These are phyloP conservation scores for Pseudorhiza aurosa DNA, from an alignment of 30 jellyfish, hydroid and myxozoan species.

Conservation along the genomic window DNA sequence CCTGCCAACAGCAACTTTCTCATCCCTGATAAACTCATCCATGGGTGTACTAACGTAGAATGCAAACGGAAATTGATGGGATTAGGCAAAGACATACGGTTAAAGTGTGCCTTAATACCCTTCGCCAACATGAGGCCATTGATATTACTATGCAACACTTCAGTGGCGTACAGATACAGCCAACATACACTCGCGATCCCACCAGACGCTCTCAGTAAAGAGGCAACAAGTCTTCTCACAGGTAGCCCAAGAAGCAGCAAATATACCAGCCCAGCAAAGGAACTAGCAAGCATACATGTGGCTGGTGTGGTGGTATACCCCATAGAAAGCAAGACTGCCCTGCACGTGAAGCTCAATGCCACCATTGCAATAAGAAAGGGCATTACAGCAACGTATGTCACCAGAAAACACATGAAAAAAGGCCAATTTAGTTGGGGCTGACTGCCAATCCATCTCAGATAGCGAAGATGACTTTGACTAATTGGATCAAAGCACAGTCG, in stretches of 20 bases:
- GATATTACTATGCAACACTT: slow-evolving; percentile 38
- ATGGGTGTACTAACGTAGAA: slow-evolving; percentile 42
- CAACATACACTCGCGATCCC: slow-evolving; percentile 30
- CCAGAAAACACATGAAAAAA: neutral
- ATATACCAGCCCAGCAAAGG: neutral
- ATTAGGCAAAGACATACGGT: neutral
- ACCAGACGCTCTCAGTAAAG: slow-evolving; percentile 22
- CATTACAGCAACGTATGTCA: neutral
- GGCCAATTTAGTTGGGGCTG: slow-evolving; percentile 1
- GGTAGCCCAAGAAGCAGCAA: neutral
- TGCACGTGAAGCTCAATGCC: slow-evolving; percentile 4
- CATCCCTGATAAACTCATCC: slow-evolving; percentile 26
- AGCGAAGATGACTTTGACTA: slow-evolving; percentile 1
- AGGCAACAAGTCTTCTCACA: neutral
- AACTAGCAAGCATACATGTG: neutral
- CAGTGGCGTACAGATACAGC: slow-evolving; percentile 18
- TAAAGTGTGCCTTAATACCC: neutral
- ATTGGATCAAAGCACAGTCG: neutral
- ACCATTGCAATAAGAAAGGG: slow-evolving; percentile 4
- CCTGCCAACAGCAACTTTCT: slow-evolving; percentile 33
- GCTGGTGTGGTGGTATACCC: neutral
- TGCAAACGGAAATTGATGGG: slow-evolving; percentile 35
- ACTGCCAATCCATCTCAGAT: slow-evolving; percentile 8
- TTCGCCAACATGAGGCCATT: slow-evolving; percentile 37
- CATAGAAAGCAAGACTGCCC: slow-evolving; percentile 6